Conservation (phyloP, 1,140 invertebrate genomes). For the Dendrolimus kikuchii region DNA sequence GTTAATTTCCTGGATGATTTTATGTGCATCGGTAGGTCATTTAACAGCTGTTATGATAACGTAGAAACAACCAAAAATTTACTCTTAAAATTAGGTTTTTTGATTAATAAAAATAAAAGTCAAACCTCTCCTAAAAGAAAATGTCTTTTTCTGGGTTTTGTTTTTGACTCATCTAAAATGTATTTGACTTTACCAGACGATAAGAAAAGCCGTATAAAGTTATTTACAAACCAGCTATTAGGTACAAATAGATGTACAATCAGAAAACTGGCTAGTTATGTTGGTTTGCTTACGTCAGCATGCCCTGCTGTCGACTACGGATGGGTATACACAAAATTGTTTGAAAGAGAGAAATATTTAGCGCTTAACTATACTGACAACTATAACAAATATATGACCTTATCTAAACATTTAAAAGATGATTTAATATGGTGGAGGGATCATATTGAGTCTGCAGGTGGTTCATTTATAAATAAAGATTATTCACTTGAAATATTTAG, state of each 20-base stretch:
- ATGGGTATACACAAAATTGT: conserved; percentile 13
- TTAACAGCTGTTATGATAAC: not conserved
- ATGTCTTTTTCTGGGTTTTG: no score
- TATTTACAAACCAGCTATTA: not conserved
- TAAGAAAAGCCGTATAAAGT: not conserved
- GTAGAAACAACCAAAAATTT: not conserved
- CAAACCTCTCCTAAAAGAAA: no score
- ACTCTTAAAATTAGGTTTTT: no score
- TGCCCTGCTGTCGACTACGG: conserved; percentile 12
- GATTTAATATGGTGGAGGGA: not conserved
- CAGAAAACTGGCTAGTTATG: conserved; percentile 9
- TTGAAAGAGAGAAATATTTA: conserved; percentile 9
- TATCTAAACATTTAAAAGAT: not conserved
- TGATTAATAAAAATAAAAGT: no score
- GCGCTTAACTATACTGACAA: conserved; percentile 9
- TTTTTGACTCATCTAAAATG: not conserved
- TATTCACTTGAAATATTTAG: conserved; percentile 11
- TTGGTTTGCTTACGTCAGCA: conserved; percentile 11
- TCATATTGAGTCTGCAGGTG: not conserved
- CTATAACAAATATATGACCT: conserved; percentile 6
- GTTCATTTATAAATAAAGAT: not conserved
- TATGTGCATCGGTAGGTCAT: not conserved
- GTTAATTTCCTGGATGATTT: conserved; percentile 1
- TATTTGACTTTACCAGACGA: not conserved
- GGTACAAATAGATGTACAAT: conserved; percentile 6